Conservation (phyloP, 1,140 invertebrate genomes). For the Brachionus paranguensis region DNA sequence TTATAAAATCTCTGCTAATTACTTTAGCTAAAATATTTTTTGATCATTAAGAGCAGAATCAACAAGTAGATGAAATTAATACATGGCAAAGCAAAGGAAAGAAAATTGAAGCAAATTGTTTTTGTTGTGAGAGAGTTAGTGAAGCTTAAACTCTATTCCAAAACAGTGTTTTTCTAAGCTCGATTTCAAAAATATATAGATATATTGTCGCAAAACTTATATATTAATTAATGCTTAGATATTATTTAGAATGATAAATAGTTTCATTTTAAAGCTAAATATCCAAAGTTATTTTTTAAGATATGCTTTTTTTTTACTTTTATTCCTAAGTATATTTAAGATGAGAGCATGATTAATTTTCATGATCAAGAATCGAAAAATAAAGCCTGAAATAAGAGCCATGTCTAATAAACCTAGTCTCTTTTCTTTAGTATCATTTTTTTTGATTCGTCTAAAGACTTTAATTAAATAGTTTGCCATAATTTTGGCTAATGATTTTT, state of each 20-base stretch:
- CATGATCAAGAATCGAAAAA: neutral
- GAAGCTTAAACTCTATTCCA: constrained; percentile 26
- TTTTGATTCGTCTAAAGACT: neutral
- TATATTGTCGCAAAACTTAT: neutral
- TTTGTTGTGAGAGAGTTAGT: neutral
- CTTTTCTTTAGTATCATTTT: neutral
- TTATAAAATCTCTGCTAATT: neutral
- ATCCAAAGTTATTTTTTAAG: neutral
- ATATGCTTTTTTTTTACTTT: neutral
- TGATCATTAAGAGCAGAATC: constrained; percentile 2
- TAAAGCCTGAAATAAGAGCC: neutral
- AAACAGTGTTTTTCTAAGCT: neutral
- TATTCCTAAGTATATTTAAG: neutral
- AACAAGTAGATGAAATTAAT: neutral
- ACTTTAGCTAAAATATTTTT: neutral
- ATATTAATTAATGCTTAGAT: neutral
- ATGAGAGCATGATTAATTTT: neutral
- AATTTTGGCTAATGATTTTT: constrained; percentile 26
- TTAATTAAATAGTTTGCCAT: constrained; percentile 18
- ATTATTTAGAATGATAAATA: constrained; percentile 17
- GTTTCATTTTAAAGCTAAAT: constrained; percentile 6
- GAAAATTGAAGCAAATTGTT: neutral
- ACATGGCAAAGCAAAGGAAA: neutral
- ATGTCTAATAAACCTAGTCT: neutral
- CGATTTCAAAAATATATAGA: neutral